A percentile compares a stretch with the other conserved stretches of the same genome.
Conservation (phyloP, 2,797 vertebrate species). For the Danionella dracula region DNA sequence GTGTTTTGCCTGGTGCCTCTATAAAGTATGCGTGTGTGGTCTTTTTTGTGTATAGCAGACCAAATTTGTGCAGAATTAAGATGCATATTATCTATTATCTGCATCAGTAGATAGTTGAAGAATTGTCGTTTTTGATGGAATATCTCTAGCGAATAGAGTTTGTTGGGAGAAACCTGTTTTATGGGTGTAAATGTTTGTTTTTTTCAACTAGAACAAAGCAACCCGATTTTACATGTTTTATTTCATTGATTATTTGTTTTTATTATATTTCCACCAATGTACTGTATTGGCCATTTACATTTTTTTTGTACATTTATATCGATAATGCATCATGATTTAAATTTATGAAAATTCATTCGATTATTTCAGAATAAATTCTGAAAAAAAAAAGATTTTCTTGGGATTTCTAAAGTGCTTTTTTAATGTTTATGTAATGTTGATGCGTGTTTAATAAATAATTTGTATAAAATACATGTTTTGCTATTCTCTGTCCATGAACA, state of each 20-base stretch:
- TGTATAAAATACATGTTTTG: slow-evolving; percentile 9
- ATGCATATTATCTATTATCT: not conserved
- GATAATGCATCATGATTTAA: too few species aligned
- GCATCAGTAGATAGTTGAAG: not conserved
- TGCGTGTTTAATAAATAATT: slow-evolving; percentile 42
- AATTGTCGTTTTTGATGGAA: not conserved
- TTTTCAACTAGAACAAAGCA: slow-evolving; percentile 1
- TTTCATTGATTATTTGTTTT: slow-evolving; percentile 27
- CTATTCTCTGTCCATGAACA: too few species aligned
- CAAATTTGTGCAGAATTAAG: not conserved
- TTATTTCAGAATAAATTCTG: too few species aligned
- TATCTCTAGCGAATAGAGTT: not conserved
- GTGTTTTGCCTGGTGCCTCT: slow-evolving; percentile 18
- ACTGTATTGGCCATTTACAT: not conserved
- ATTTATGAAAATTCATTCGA: too few species aligned
- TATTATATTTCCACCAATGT: not conserved
- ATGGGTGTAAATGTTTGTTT: not conserved
- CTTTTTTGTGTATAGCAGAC: not conserved
- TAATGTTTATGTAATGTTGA: slow-evolving; percentile 40
- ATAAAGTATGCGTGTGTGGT: not conserved
- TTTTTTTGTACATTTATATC: not conserved
- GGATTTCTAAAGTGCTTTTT: slow-evolving; percentile 28
- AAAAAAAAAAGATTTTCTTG: too few species aligned
- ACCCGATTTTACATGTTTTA: too few species aligned
- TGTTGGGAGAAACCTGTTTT: not conserved